phyloP scores from a whole-genome alignment of 2,888 invertebrate species.

The Thalpophila matura region DNA sequence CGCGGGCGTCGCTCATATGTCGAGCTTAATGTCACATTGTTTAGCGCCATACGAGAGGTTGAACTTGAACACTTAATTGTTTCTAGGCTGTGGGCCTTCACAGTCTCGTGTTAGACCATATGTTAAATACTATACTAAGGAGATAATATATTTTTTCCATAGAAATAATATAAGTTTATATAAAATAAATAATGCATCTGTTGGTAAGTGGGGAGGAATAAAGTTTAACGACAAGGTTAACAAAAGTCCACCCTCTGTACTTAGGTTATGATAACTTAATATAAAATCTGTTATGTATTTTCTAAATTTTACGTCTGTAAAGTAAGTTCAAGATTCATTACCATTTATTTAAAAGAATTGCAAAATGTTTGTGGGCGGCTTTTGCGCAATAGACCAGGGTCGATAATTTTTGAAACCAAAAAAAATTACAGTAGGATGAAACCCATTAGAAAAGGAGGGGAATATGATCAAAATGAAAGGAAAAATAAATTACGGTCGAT shows the following conservation, averaged over 20 bases:
- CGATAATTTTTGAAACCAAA: too few species aligned
- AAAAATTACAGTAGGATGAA: too few species aligned
- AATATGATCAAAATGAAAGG: too few species aligned
- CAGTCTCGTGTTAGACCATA: conserved; percentile 57
- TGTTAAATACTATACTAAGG: conserved; percentile 42
- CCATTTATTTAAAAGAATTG: conserved; percentile 19
- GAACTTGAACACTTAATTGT: conserved; percentile 82
- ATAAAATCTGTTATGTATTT: not conserved
- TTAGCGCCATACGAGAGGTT: conserved; percentile 77
- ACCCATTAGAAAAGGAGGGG: too few species aligned
- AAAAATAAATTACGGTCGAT: too few species aligned
- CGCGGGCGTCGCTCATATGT: conserved; percentile 79
- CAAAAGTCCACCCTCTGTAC: too few species aligned
- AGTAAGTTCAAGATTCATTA: conserved; percentile 21
- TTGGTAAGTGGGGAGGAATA: not conserved
- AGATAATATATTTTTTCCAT: conserved; percentile 8
- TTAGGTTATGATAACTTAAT: too few species aligned
- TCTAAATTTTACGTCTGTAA: not conserved
- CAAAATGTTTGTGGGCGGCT: conserved; percentile 33
- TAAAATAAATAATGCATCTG: conserved; percentile 10
- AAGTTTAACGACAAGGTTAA: too few species aligned
- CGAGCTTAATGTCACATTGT: conserved; percentile 84
- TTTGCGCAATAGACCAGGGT: too few species aligned
- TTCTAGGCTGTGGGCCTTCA: conserved; percentile 60
- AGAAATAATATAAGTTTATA: not conserved